phyloP scores from a whole-genome alignment of 2,113 vertebrate species.

The Cnemophilus loriae region DNA sequence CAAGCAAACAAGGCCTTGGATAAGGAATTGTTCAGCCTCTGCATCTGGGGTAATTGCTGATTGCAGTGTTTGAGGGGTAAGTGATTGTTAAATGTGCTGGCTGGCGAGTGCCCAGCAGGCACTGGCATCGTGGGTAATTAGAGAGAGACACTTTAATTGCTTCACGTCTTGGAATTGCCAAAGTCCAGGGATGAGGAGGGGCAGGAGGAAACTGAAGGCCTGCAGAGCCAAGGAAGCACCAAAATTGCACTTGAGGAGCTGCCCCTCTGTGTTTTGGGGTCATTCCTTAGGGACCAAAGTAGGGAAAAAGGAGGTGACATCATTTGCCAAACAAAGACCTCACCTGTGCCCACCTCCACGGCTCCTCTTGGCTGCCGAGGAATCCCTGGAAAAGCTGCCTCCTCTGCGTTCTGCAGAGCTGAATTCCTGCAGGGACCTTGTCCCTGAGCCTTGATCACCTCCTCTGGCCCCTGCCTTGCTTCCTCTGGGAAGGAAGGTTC shows the following conservation, averaged over 20 bases:
- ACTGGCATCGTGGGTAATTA: neutral
- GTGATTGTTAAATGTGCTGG: neutral
- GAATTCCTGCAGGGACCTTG: neutral
- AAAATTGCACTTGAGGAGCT: neutral
- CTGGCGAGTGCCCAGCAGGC: neutral
- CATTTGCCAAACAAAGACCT: neutral
- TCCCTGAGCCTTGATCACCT: neutral
- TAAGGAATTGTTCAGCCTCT: neutral
- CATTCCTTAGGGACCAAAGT: neutral
- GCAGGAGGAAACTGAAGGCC: neutral
- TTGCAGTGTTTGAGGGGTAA: neutral
- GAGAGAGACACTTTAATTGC: slow-evolving; percentile 9
- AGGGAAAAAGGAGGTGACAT: neutral
- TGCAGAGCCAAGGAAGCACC: neutral
- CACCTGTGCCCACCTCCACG: neutral
- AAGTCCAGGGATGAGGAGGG: neutral
- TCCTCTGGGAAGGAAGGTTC: neutral
- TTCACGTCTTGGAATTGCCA: slow-evolving; percentile 1
- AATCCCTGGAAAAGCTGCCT: neutral
- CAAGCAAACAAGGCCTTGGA: neutral
- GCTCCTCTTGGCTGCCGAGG: neutral
- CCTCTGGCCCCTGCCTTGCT: fast-evolving
- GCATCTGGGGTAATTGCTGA: neutral
- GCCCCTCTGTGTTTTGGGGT: neutral
- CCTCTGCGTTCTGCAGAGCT: neutral